Percentiles rank a stretch among this genome's conserved stretches.
Conservation (phyloP, 2,888 invertebrate genomes). For the Macroteleia sp. region DNA sequence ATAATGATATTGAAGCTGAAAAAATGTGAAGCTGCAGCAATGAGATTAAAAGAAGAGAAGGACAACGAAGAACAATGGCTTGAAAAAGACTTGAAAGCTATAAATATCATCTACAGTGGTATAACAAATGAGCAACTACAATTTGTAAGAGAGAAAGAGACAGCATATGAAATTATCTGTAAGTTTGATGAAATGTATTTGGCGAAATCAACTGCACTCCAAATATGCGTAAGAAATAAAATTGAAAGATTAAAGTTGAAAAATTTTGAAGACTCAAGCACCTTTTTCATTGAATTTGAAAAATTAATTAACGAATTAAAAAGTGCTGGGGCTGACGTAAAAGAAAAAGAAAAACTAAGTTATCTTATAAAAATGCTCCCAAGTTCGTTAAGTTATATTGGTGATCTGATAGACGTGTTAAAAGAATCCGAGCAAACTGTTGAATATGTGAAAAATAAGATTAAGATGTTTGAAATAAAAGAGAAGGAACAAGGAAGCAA, state of each 20-base stretch:
- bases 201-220: not conserved
- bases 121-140: not conserved
- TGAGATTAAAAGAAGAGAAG: no score
- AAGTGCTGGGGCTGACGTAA: not conserved
- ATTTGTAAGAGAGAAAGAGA: not conserved
- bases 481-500: not conserved
- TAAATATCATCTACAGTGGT: not conserved
- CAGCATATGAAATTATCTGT: not conserved
- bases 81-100: not conserved
- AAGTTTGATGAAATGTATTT: not conserved
- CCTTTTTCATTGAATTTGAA: not conserved
- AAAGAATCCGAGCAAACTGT: not conserved
- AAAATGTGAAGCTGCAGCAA: slow-evolving; percentile 27
- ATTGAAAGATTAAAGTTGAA: not conserved
- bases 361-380: not conserved
- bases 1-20: slow-evolving; percentile 38
- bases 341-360: not conserved
- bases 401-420: not conserved
- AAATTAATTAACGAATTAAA: not conserved
- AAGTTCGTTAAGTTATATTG: not conserved
- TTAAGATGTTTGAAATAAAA: not conserved
- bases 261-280: not conserved
- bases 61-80: no score
- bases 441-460: slow-evolving; percentile 1
- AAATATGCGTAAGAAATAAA: not conserved